Conservation (phyloP, 2,113 vertebrate genomes). For the Microcebus ravelobensis region DNA sequence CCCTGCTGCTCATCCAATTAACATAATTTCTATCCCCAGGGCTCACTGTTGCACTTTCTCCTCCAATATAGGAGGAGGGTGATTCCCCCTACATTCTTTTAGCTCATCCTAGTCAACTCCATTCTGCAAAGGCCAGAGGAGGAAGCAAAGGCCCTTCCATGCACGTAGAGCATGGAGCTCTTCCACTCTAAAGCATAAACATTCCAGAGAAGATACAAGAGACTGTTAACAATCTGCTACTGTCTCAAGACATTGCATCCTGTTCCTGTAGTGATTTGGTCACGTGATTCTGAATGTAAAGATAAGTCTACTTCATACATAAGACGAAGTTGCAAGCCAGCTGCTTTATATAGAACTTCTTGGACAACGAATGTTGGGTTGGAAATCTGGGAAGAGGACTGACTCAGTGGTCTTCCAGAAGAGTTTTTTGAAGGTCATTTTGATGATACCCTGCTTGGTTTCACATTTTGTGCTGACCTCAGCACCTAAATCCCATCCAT, state of each 20-base stretch:
- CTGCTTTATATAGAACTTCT: not conserved
- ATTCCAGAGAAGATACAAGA: not conserved
- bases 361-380: not conserved
- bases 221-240: not conserved
- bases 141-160: not conserved
- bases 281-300: not conserved
- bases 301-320: not conserved
- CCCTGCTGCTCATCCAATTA: not conserved
- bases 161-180: not conserved
- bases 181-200: fast-evolving
- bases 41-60: not conserved
- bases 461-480: not conserved
- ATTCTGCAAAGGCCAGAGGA: not conserved
- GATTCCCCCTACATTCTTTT: not conserved
- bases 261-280: not conserved
- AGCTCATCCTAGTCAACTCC: not conserved
- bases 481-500: not conserved
- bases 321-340: not conserved
- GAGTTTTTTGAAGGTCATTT: not conserved
- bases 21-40: not conserved
- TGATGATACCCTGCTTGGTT: not conserved
- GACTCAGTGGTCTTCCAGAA: not conserved
- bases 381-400: not conserved
- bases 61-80: not conserved
- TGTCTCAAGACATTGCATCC: not conserved